Conservation (phyloP, 2,888 invertebrate species). For the Anthophora plumipes region DNA sequence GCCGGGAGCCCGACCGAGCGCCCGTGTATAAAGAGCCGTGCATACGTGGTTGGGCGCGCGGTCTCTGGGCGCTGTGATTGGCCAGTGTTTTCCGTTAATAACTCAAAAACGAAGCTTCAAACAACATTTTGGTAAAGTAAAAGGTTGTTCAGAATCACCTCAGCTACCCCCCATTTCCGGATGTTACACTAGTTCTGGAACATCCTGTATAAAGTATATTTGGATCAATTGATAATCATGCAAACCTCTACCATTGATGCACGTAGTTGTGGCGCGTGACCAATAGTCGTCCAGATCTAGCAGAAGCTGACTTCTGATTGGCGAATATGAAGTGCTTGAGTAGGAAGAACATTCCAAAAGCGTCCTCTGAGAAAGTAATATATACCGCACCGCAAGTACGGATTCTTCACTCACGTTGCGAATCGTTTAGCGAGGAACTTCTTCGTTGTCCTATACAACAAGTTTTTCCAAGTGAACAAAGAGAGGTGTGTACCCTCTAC, state of each 20-base stretch:
- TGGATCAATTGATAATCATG: constrained; percentile 52
- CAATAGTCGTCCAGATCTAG: constrained; percentile 26
- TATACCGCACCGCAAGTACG: constrained; percentile 70
- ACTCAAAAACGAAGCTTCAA: too few species aligned
- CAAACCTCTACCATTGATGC: constrained; percentile 40
- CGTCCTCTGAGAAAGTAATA: constrained; percentile 73
- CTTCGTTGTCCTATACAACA: constrained; percentile 71
- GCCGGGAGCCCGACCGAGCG: too few species aligned
- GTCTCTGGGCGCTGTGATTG: too few species aligned
- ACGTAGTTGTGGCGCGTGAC: constrained; percentile 47
- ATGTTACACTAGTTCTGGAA: too few species aligned
- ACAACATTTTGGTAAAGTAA: too few species aligned
- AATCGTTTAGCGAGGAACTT: constrained; percentile 81
- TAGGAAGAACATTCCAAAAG: constrained; percentile 81
- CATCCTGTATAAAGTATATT: too few species aligned
- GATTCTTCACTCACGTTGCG: constrained; percentile 83
- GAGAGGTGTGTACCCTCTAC: constrained; percentile 44
- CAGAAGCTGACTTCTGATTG: constrained; percentile 64
- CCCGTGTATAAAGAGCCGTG: too few species aligned
- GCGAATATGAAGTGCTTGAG: constrained; percentile 35
- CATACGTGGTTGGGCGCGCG: too few species aligned
- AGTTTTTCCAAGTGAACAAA: constrained; percentile 53
- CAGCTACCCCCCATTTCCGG: too few species aligned
- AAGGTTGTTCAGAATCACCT: too few species aligned
- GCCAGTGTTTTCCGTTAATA: too few species aligned